A percentile compares a stretch with the other conserved stretches of the same genome.
Evolutionary conservation across 2,797 vertebrate genomes (phyloP).

Genomic region (Crenichthys baileyi): DNA sequence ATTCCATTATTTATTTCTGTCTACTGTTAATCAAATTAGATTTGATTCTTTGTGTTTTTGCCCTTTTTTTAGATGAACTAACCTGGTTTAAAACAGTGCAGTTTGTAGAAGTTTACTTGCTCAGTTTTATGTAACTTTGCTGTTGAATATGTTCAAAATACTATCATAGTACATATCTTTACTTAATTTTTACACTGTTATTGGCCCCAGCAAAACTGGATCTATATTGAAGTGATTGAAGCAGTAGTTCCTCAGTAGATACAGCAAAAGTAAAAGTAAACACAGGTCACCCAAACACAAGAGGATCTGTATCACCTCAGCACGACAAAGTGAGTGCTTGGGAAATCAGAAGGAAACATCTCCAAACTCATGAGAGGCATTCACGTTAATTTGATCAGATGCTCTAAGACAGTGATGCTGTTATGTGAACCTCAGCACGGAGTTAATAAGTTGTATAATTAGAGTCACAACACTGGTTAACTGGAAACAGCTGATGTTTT

Average conservation of each 20-base stretch:
- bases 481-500: slow-evolving; percentile 85
- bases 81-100: neutral
- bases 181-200: neutral
- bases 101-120: neutral
- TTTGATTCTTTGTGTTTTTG: neutral
- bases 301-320: slow-evolving; percentile 11
- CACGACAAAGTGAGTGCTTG: slow-evolving; percentile 23
- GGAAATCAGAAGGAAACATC: slow-evolving; percentile 39
- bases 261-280: neutral
- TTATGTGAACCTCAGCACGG: slow-evolving; percentile 49
- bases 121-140: neutral
- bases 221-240: neutral
- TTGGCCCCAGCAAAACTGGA: neutral
- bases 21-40: neutral
- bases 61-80: neutral
- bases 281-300: slow-evolving; percentile 1
- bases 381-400: slow-evolving; percentile 73
- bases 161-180: neutral
- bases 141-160: neutral
- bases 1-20: slow-evolving; percentile 2
- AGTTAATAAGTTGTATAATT: slow-evolving; percentile 73
- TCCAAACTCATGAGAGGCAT: slow-evolving; percentile 76
- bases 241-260: too few species aligned
- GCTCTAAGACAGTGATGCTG: slow-evolving; percentile 55
- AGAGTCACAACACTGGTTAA: slow-evolving; percentile 77